Percentiles rank a stretch among this genome's conserved stretches.
Conservation (phyloP, 2,113 vertebrate species). For the Apus apus region DNA sequence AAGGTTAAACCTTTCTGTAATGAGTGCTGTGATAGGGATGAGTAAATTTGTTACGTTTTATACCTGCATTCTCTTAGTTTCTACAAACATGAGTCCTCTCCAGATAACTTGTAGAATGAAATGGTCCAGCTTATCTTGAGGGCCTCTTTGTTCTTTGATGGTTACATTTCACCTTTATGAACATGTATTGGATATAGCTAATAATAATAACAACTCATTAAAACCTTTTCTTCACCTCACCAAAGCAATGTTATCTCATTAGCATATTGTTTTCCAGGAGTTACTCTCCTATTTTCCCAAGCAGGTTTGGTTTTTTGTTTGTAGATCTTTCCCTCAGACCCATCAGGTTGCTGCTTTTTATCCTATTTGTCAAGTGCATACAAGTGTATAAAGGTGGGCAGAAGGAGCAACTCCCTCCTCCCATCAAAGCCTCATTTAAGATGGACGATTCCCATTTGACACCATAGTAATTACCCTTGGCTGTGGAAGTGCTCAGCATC, state of each 20-base stretch:
- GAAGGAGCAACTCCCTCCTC: conserved; percentile 20
- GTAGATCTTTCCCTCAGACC: conserved; percentile 61
- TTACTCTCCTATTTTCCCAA: not conserved
- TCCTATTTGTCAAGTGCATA: conserved; percentile 49
- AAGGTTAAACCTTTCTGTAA: conserved; percentile 41
- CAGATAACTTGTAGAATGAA: not conserved
- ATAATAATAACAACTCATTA: not conserved
- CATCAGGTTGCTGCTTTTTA: conserved; percentile 63
- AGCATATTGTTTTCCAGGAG: not conserved
- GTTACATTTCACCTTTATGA: not conserved
- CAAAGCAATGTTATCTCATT: not conserved
- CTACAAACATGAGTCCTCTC: not conserved
- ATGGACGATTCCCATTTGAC: conserved; percentile 56
- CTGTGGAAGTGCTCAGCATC: conserved; percentile 48
- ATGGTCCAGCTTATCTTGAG: not conserved
- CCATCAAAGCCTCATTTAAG: conserved; percentile 11
- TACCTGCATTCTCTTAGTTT: not conserved
- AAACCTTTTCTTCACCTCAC: not conserved
- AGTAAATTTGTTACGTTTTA: not conserved
- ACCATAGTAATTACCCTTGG: conserved; percentile 51
- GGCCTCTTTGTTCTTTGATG: not conserved
- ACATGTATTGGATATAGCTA: not conserved
- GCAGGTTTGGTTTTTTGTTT: conserved; percentile 66
- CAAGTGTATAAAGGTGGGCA: not conserved
- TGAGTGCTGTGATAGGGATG: conserved; percentile 41